A percentile compares a stretch with the other conserved stretches of the same genome.
Evolutionary conservation across 2,888 invertebrate genomes (phyloP).

Genomic region (Melanotus villosus): DNA sequence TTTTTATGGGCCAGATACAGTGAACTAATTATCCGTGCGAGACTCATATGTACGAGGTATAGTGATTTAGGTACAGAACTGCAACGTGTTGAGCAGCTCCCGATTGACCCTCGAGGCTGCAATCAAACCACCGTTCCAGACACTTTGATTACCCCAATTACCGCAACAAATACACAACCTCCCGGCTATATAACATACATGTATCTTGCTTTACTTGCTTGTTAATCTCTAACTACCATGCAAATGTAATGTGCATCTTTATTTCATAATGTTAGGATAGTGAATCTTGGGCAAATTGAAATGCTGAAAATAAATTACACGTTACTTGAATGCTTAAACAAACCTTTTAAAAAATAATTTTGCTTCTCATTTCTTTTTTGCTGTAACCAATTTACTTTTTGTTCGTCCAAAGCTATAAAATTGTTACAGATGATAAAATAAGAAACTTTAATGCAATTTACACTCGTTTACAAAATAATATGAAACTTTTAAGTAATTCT

Average conservation of each 20-base stretch:
- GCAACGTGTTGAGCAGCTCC: slow-evolving; percentile 34
- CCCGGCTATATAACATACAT: slow-evolving; percentile 4
- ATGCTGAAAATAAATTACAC: too few species aligned
- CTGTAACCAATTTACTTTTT: too few species aligned
- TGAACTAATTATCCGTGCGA: slow-evolving; percentile 16
- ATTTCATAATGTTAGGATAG: not conserved
- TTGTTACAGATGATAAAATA: too few species aligned
- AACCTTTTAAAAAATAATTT: too few species aligned
- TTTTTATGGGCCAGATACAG: not conserved
- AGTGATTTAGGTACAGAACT: slow-evolving; percentile 34
- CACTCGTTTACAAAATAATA: too few species aligned
- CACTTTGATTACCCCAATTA: slow-evolving; percentile 38
- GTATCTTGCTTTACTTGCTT: not conserved
- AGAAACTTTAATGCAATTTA: too few species aligned
- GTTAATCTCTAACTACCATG: not conserved
- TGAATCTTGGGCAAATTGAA: too few species aligned
- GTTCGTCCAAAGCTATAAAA: too few species aligned
- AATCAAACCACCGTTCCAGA: slow-evolving; percentile 41
- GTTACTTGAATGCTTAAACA: too few species aligned
- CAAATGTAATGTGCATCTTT: not conserved
- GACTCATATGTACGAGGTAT: not conserved
- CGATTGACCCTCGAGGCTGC: slow-evolving; percentile 43
- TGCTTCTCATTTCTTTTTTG: too few species aligned
- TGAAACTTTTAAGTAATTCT: too few species aligned
- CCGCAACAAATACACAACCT: slow-evolving; percentile 23